Base-by-base conservation (phyloP, 2,113 vertebrate species). In the Ailuropoda melanoleuca region DNA sequence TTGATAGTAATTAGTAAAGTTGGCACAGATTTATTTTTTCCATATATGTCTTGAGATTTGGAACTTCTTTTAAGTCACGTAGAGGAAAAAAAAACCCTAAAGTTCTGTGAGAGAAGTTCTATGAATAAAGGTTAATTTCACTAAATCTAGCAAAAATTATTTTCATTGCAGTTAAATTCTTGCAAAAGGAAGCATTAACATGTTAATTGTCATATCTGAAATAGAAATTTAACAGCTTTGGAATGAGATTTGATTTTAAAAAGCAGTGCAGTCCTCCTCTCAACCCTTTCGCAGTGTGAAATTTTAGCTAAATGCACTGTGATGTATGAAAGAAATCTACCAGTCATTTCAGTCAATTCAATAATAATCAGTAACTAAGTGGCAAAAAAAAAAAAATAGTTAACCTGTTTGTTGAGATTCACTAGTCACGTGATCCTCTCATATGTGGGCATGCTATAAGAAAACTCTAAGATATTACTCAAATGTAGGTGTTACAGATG, bases 91-190 rank as follows among this genome's bases (percentile, higher is more conserved):
- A 43, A 91, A 89, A 53, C 77, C 6, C 14, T 77, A 75, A 97
- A 93, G 78, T 96, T 97, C 60, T 96, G 2, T 95, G 82, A 94
- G 37, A 39, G 72, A 82, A 91, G 46, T 70, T 96, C 72, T 97
- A 14, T 95, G 85, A 90, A 90, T 50, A 94, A 96, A 97, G 39
- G 56, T 92, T 85, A 95, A 81, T 96, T 95, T 95, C 39, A 95
- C 78, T 74, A 95, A 96, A 92, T 55, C 34, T 43, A 96, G 8
- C 31, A 82, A 93, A 97, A 94, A 95, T 37, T 46, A 37, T 74
- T 80, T 95, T 95, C n/a, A 85, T 93, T 92, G 37, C 10, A 68
- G 39, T 95, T 81, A 94, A 95, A 94, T 96, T 93, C 34, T 88
- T 96, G 8, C 86, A 89, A 95, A 94, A 77, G 21, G 26, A 94